These are phyloP conservation scores for Heliconius hewitsoni DNA, from an alignment of 1,140 invertebrate genomes.

Conservation along the genomic window DNA sequence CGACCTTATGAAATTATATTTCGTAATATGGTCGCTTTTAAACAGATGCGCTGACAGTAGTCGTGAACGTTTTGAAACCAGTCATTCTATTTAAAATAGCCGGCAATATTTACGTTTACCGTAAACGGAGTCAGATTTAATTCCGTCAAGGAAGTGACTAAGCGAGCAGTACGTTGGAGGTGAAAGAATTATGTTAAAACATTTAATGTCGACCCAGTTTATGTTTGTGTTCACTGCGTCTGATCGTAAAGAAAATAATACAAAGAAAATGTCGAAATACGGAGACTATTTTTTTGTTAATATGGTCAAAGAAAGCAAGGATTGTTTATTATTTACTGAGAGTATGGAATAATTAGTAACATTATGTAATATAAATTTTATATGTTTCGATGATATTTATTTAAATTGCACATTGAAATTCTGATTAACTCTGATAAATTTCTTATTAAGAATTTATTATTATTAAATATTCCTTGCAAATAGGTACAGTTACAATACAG, in stretches of 20 bases:
- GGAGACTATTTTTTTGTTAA: no score
- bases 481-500: no score
- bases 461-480: no score
- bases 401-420: background rate
- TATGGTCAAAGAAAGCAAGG: no score
- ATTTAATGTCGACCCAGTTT: slow-evolving; percentile 63
- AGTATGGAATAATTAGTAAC: no score
- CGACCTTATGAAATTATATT: slow-evolving; percentile 28
- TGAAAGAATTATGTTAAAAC: slow-evolving; percentile 68
- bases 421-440: no score
- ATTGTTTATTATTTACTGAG: no score
- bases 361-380: background rate
- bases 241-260: background rate
- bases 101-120: slow-evolving; percentile 42
- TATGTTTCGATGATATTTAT: background rate
- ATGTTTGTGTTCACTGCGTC: background rate
- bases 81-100: slow-evolving; percentile 22
- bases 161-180: slow-evolving; percentile 46
- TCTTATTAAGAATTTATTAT: no score
- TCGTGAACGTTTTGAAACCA: background rate
- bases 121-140: slow-evolving; percentile 44
- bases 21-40: slow-evolving; percentile 42
- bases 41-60: slow-evolving; percentile 18
- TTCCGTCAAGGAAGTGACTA: slow-evolving; percentile 49
- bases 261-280: background rate